These are phyloP conservation scores for Tethea ocularis DNA, from an alignment of 2,888 invertebrate species.

Conservation along the genomic window DNA sequence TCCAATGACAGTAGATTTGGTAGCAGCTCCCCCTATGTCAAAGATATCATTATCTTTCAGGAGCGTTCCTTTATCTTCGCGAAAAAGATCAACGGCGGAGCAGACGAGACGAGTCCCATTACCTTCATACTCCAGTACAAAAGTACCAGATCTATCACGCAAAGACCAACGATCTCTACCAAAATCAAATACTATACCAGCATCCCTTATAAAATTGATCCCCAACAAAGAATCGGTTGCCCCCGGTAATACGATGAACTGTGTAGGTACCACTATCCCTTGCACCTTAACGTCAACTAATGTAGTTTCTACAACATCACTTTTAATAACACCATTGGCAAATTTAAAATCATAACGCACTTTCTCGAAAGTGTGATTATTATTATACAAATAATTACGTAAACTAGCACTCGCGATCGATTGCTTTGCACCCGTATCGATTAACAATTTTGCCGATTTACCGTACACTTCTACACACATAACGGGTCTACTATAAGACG, in stretches of 20 bases:
- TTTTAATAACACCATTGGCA: constrained; percentile 7
- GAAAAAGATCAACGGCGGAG: not conserved
- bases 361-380: not conserved
- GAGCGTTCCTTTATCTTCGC: not conserved
- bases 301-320: constrained; percentile 5
- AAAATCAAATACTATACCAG: constrained; percentile 17
- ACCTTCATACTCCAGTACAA: not conserved
- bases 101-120: not conserved
- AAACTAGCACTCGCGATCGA: constrained; percentile 12
- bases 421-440: constrained; percentile 12
- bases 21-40: constrained; percentile 10
- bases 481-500: not conserved
- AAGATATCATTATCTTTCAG: constrained; percentile 9
- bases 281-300: constrained; percentile 3
- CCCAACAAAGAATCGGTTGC: constrained; percentile 15
- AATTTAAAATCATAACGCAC: not conserved
- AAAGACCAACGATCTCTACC: not conserved
- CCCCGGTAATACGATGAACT: constrained; percentile 11
- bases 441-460: not conserved
- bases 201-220: constrained; percentile 13
- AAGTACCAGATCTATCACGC: too few species aligned
- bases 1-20: not conserved
- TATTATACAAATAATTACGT: constrained; percentile 2
- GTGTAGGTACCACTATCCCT: not conserved
- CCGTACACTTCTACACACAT: not conserved